Percentiles rank a stretch among this genome's conserved stretches.
These are phyloP conservation scores for Exocentrus adspersus DNA, from an alignment of 2,888 invertebrate species.

Conservation along the genomic window DNA sequence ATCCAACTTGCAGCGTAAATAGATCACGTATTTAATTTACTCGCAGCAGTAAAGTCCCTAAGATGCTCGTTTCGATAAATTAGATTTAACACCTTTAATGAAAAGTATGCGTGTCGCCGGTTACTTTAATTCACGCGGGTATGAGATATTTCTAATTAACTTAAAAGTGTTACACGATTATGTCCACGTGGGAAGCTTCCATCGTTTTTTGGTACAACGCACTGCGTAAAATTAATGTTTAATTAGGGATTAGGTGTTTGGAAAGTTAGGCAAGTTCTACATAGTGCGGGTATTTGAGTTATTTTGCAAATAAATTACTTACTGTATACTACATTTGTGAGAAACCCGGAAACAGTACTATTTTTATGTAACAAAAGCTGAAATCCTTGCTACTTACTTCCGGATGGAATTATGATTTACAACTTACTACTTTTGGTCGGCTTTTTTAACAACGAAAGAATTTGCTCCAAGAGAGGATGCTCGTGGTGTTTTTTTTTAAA, in stretches of 20 bases:
- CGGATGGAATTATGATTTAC: slow-evolving; percentile 25
- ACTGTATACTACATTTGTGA: slow-evolving; percentile 1
- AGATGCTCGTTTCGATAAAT: slow-evolving; percentile 10
- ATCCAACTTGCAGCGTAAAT: no score
- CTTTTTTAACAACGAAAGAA: not conserved
- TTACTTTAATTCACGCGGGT: slow-evolving; percentile 9
- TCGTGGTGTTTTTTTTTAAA: no score
- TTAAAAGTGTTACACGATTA: slow-evolving; percentile 26
- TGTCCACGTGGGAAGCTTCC: slow-evolving; percentile 28
- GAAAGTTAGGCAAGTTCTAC: no score
- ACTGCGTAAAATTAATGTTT: slow-evolving; percentile 24
- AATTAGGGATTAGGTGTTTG: no score
- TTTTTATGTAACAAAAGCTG: slow-evolving; percentile 33
- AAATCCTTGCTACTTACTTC: slow-evolving; percentile 29
- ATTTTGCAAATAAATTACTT: no score
- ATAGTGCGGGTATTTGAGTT: no score
- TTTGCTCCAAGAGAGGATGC: no score
- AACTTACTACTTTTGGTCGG: slow-evolving; percentile 1
- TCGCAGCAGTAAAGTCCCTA: not conserved
- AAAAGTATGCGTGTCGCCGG: slow-evolving; percentile 24
- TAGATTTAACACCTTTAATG: slow-evolving; percentile 13
- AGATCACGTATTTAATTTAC: slow-evolving; percentile 18
- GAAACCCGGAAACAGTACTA: slow-evolving; percentile 11
- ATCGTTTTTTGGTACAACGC: slow-evolving; percentile 23
- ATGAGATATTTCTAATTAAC: slow-evolving; percentile 27